Evolutionary conservation across 2,888 invertebrate genomes (phyloP), one percentile per base, ranked within the genome.

Genomic region (Tetropium fuscum): DNA sequence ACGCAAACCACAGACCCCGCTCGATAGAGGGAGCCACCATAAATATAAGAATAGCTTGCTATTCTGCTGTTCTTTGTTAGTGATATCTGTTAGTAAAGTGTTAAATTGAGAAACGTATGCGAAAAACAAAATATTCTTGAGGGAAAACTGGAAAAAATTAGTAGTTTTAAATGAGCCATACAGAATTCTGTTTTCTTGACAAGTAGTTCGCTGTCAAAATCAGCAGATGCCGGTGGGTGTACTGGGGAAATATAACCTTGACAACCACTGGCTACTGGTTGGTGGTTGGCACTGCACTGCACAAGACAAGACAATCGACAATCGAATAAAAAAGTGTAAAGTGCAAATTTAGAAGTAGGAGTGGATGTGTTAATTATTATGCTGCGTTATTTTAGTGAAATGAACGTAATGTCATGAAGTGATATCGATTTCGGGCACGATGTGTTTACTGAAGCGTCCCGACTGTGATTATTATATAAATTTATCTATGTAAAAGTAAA

Each of bases 311-410:
- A 20, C 20, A 43, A 43, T 43, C 22, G n/a, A n/a, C n/a, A n/a
- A n/a, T n/a, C 49, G n/a, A 36, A 6, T 13, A 47, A 36, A 47
- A 49, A 49, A 36, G 34, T 34, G 19, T 49, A 34, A 49, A 49
- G 49, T 49, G 49, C 36, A 36, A 36, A 49, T n/a, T 32, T 34
- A 11, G 7, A 47, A 19, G 40, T 34, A 20, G 11, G 13, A 22
- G 41, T 10, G 22, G 22, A 43, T 20, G 41, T 22, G 41, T 13
- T 22, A 43, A 43, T 20, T 25, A 43, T 43, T 11, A 19, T 36
- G 15, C 27, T 44, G 44, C 27, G 27, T 20, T 48, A n/a, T n/a
- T n/a, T n/a, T n/a, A n/a, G n/a, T n/a, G n/a, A n/a, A n/a, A n/a
- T 36, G 7, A 48, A 20, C 20, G 34, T n/a, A 48, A 36, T 48